Evolutionary conservation across 1,140 invertebrate species (phyloP).

Genomic region (Drosophila mojavensis): DNA sequence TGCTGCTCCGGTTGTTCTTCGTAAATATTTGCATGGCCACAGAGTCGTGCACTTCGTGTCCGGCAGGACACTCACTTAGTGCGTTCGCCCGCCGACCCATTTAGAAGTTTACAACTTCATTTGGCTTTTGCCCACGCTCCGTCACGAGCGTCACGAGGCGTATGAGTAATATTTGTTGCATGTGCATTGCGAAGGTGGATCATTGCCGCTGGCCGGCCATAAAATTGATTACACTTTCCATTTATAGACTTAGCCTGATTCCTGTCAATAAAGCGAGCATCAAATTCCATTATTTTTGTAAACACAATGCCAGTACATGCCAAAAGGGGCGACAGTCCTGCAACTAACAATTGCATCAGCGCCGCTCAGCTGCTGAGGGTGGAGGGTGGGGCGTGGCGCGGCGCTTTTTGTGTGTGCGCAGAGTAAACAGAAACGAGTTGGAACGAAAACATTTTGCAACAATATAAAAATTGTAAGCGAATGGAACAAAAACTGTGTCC

Average conservation of each 20-base stretch:
- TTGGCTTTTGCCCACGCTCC: conserved; percentile 5
- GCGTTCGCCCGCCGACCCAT: conserved; percentile 12
- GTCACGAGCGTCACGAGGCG: conserved; percentile 5
- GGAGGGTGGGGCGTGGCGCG: conserved; percentile 18
- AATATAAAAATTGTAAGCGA: conserved; percentile 77
- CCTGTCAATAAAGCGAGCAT: conserved; percentile 72
- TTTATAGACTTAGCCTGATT: conserved; percentile 26
- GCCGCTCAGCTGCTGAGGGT: not conserved
- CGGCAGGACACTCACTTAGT: conserved; percentile 1
- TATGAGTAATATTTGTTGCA: conserved; percentile 47
- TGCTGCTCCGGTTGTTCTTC: conserved; percentile 39
- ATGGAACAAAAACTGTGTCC: conserved; percentile 24
- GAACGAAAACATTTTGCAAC: conserved; percentile 79
- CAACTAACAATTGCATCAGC: conserved; percentile 29
- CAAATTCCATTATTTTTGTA: conserved; percentile 80
- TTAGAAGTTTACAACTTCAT: conserved; percentile 1
- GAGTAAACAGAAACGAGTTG: conserved; percentile 79
- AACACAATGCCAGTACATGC: conserved; percentile 54
- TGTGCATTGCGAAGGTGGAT: not conserved
- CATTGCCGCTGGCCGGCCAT: not conserved
- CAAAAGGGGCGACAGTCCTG: conserved; percentile 7
- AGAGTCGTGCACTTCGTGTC: conserved; percentile 24
- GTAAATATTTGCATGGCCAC: conserved; percentile 50
- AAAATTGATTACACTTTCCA: conserved; percentile 2
- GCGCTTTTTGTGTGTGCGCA: conserved; percentile 51